Conservation (phyloP, 1,140 invertebrate species). For the Pararge aegeria region DNA sequence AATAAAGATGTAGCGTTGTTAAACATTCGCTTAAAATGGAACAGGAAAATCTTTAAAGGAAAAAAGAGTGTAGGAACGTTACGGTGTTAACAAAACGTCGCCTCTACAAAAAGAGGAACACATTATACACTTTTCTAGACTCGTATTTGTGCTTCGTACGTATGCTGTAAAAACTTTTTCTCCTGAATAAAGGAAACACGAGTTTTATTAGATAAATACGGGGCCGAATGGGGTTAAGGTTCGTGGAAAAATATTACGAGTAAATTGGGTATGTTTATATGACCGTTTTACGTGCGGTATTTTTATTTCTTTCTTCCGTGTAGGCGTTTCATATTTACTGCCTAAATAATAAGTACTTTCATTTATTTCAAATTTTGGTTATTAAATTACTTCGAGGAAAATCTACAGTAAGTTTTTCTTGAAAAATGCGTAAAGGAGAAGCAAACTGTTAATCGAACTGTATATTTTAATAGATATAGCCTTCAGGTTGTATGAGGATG, state of each 20-base stretch:
- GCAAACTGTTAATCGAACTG: no score
- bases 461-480: no score
- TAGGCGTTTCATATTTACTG: neutral
- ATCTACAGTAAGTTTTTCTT: no score
- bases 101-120: neutral
- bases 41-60: neutral
- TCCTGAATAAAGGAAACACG: slow-evolving; percentile 3
- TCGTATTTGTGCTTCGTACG: no score
- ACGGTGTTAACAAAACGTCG: neutral
- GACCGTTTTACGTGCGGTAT: slow-evolving; percentile 1
- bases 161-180: neutral
- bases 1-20: neutral
- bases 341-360: neutral
- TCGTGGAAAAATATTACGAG: slow-evolving; percentile 10
- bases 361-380: no score
- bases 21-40: neutral
- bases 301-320: neutral
- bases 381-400: no score
- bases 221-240: slow-evolving; percentile 4
- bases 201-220: slow-evolving; percentile 13
- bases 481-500: no score
- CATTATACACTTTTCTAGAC: neutral
- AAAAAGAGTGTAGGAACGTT: neutral
- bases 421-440: no score
- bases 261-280: slow-evolving; percentile 6